phyloP scores from a whole-genome alignment of 2,888 invertebrate genomes.

The Eupeodes luniger region DNA sequence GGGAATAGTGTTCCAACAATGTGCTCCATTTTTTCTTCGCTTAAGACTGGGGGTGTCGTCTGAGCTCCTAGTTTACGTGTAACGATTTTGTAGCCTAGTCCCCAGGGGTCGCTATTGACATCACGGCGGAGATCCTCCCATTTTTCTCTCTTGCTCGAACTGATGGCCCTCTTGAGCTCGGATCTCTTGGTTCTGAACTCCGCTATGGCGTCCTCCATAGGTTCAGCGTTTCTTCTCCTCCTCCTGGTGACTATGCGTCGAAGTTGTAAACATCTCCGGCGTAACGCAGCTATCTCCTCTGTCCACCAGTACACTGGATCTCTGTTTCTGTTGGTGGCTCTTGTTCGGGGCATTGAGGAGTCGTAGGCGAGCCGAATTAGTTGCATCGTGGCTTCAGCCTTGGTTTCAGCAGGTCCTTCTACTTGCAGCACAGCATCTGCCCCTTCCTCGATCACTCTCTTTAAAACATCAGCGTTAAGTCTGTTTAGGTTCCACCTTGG shows the following conservation, averaged over 20 bases:
- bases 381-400: too few species aligned
- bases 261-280: background rate
- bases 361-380: too few species aligned
- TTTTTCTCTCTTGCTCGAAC: background rate
- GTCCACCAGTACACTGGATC: too few species aligned
- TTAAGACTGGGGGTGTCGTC: background rate
- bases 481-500: too few species aligned
- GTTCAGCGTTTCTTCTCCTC: background rate
- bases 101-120: constrained; percentile 1
- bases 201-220: background rate
- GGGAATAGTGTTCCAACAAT: too few species aligned
- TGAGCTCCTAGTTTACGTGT: background rate
- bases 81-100: background rate
- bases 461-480: too few species aligned
- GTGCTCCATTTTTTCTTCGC: constrained; percentile 6
- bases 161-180: background rate
- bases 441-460: too few species aligned
- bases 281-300: too few species aligned
- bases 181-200: background rate
- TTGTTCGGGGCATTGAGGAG: too few species aligned
- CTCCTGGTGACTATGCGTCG: background rate
- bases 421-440: too few species aligned
- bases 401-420: too few species aligned
- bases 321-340: too few species aligned
- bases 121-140: background rate